Evolutionary conservation across 35 echinoderm and acorn worm genomes (phyloP).

Genomic region (Stichopus chloronotus): DNA sequence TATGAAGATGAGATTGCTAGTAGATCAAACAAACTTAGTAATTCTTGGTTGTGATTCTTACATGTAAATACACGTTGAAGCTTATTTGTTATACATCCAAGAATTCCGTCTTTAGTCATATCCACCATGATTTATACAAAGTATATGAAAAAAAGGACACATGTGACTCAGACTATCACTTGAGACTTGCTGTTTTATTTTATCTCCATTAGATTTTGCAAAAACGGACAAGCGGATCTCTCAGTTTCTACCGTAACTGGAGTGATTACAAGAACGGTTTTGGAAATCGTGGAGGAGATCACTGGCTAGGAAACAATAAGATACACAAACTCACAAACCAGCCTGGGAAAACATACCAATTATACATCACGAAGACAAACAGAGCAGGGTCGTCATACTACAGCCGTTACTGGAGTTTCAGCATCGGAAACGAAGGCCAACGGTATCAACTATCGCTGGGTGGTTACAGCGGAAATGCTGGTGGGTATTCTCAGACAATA

Average conservation of each 20-base stretch:
- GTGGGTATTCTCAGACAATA: not conserved
- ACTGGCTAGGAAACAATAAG: constrained; percentile 59
- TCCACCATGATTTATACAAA: too few relatives aligned
- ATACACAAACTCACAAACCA: not conserved
- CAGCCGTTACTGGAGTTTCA: not conserved
- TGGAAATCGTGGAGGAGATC: constrained; percentile 11
- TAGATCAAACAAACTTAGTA: too few relatives aligned
- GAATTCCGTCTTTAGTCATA: too few relatives aligned
- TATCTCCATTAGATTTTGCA: too few relatives aligned
- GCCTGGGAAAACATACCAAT: not conserved
- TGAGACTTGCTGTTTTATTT: too few relatives aligned
- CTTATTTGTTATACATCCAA: too few relatives aligned
- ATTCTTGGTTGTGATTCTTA: too few relatives aligned
- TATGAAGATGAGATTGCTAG: too few relatives aligned
- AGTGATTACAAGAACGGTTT: constrained; percentile 33
- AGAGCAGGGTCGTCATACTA: not conserved
- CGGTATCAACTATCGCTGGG: not conserved
- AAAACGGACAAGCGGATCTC: not conserved
- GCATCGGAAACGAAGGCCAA: not conserved
- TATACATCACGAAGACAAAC: not conserved
- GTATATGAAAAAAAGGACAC: too few relatives aligned
- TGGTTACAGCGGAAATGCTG: not conserved
- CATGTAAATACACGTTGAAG: too few relatives aligned
- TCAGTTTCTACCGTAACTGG: not conserved
- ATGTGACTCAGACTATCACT: too few relatives aligned